Base-by-base conservation (phyloP, 2,797 vertebrate genomes). In the Oreochromis grahami region DNA sequence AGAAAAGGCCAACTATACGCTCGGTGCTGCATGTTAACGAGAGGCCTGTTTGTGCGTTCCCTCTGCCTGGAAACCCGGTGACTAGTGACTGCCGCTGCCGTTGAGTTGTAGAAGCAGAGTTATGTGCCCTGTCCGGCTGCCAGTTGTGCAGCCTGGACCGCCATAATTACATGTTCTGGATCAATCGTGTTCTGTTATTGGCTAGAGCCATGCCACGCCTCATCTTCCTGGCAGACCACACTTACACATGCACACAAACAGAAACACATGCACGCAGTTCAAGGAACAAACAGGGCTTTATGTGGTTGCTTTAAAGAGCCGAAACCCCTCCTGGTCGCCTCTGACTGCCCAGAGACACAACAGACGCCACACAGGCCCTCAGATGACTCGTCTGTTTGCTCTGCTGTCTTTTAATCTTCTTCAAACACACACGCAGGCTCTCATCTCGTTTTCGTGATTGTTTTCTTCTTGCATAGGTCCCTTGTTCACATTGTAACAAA, bases 271-370 rank as follows among this genome's bases (percentile, higher is more conserved):
- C 5, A 51, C 21, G 36, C 50, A 38, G 72, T 17, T 19, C 4
- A 77, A 48, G 56, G 86, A 80, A 94, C 92, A 95, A 93, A 85
- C 84, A 2, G 77, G 82, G 79, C 90, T 93, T 94, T 94, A 86
- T 94, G 91, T 90, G 87, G 84, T 34, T 8, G 3, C 50, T 92
- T 89, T 29, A 87, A 90, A 93, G 79, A 79, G 86, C 80, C 13
- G 17, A 84, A 85, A 32, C 58, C 43, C 79, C 43, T 82, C 43
- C 79, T 83, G 87, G 6, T 76, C 0, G 15, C 76, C 82, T 81
- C 58, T 68, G 29, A 88, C 78, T 51, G 68, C 21, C 65, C 87
- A 63, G 81, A 79, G 65, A 80, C 83, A 48, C 81, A 84, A 56
- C 89, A 90, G 78, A 53, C 36, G 50, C 36, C 21, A 21, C 56